Evolutionary conservation across 2,113 vertebrate species (phyloP), one percentile per base, ranked within the genome.

Genomic region (Chamaea fasciata): DNA sequence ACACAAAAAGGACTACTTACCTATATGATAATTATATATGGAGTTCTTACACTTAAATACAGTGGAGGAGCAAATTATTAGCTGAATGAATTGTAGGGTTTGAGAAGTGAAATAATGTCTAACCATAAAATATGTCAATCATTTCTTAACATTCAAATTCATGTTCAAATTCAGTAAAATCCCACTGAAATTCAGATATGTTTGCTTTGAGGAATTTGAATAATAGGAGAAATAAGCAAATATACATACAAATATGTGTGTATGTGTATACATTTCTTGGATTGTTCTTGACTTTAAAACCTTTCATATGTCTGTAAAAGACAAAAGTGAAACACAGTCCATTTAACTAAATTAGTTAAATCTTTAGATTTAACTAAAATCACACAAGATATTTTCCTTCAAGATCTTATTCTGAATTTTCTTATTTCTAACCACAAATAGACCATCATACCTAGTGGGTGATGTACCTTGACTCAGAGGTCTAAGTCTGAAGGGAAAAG

Each of bases 171-270:
- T 79, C 41, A 56, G 15, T 49, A 11, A 68, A 89, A 59, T 73
- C 6, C 8, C n/a, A 56, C 20, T 62, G 41, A 65, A 84, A 84
- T 59, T 12, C 57, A 93, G 30, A 31, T 10, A 31, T 6, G 1
- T 15, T 77, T 90, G 4, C 6, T 33, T 33, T 39, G 20, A 8
- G 9, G 18, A 69, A 47, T 70, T 69, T 50, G 30, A 80, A 56
- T 13, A 9, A 1, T 3, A 73, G 9, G 35, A 73, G 13, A 93
- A 87, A 81, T 55, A 87, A 81, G 10, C 28, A 83, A n/a, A 55
- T 18, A 42, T 31, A 57, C 9, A 37, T 13, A 47, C 13, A 30
- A 19, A 8, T 26, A 2, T 37, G 0, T 44, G 1, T 46, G 4
- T 41, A 7, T 37, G 16, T 42, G 4, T 46, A 7, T 56, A 50